Evolutionary conservation across 2,797 vertebrate genomes (phyloP).

Genomic region (Thaleichthys pacificus): DNA sequence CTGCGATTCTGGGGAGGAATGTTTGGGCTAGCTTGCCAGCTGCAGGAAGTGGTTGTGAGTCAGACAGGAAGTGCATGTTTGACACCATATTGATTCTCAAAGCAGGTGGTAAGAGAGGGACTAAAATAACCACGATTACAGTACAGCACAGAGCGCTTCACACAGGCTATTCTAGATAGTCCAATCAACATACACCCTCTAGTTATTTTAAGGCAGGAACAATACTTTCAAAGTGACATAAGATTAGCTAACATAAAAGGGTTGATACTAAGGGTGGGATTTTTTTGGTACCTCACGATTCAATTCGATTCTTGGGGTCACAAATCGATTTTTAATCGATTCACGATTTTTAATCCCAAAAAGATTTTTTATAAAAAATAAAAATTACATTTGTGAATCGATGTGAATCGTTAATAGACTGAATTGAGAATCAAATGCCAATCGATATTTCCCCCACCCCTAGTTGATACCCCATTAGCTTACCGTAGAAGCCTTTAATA

Average conservation of each 20-base stretch:
- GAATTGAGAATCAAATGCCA: too few species aligned
- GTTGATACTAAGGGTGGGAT: too few species aligned
- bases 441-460: too few species aligned
- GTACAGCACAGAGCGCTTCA: not conserved
- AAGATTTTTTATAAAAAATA: too few species aligned
- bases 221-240: not conserved
- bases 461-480: too few species aligned
- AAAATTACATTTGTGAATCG: too few species aligned
- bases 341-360: too few species aligned
- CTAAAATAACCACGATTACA: not conserved
- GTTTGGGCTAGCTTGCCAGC: slow-evolving; percentile 20
- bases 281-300: too few species aligned
- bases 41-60: slow-evolving; percentile 23
- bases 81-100: slow-evolving; percentile 6
- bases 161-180: not conserved
- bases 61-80: slow-evolving; percentile 3
- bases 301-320: too few species aligned
- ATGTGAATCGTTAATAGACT: too few species aligned
- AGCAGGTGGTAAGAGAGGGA: slow-evolving; percentile 22
- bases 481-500: too few species aligned
- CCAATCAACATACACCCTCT: not conserved
- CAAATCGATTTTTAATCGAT: too few species aligned
- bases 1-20: not conserved
- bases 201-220: not conserved
- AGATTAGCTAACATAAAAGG: not conserved